These are phyloP conservation scores for Aspiorhynchus laticeps DNA, from an alignment of 2,113 vertebrate species.

Conservation along the genomic window DNA sequence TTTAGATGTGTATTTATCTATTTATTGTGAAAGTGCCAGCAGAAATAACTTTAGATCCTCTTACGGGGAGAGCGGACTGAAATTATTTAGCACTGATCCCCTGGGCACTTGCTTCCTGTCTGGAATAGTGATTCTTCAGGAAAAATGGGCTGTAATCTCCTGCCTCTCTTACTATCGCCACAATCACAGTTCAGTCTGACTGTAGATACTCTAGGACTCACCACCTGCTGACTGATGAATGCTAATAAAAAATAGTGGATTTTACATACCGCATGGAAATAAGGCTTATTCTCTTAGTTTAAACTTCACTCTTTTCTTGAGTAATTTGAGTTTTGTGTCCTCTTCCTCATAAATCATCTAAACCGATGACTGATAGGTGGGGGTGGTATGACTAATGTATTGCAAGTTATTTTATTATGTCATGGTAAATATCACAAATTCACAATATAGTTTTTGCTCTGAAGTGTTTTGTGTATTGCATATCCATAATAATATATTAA, in stretches of 20 bases:
- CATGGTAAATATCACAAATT: not conserved
- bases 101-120: conserved; percentile 34
- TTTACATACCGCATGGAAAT: conserved; percentile 6
- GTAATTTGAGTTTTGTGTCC: not conserved
- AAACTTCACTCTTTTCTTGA: not conserved
- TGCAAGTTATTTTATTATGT: not conserved
- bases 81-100: conserved; percentile 33
- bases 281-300: not conserved
- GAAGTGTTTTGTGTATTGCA: not conserved
- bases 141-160: conserved; percentile 29
- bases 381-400: not conserved
- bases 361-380: not conserved
- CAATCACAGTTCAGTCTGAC: conserved; percentile 26
- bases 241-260: not conserved
- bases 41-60: conserved; percentile 43
- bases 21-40: conserved; percentile 43
- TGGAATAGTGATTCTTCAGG: conserved; percentile 33
- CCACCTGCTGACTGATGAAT: conserved; percentile 15
- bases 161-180: not conserved
- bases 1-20: conserved; percentile 44
- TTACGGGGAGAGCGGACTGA: conserved; percentile 25
- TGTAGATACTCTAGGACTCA: not conserved
- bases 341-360: not conserved
- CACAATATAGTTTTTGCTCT: not conserved
- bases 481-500: not conserved